These are phyloP conservation scores for Uropetala carovei DNA, from an alignment of 2,888 invertebrate species.

Conservation along the genomic window DNA sequence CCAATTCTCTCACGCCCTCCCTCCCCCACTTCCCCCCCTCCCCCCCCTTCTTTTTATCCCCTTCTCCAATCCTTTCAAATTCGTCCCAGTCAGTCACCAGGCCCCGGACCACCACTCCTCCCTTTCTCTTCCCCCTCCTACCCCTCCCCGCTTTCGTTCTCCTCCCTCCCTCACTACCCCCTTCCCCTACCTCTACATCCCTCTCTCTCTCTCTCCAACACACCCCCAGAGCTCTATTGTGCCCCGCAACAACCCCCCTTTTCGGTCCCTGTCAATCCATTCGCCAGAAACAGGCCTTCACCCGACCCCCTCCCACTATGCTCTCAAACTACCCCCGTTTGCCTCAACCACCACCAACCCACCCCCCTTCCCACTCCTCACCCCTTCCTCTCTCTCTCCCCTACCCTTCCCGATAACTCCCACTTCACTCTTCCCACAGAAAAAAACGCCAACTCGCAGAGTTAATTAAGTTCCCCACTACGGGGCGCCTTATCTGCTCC, in stretches of 20 bases:
- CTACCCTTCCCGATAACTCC: conserved; percentile 37
- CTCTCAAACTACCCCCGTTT: background rate
- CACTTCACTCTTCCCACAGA: conserved; percentile 33
- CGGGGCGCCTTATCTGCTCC: conserved; percentile 56
- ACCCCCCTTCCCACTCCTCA: background rate
- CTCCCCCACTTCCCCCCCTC: background rate
- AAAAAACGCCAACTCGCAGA: conserved; percentile 56
- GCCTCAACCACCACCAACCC: background rate
- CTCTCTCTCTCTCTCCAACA: background rate
- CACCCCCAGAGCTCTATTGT: conserved; percentile 9
- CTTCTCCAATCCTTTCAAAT: conserved; percentile 51
- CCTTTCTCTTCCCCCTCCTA: background rate
- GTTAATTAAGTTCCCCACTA: conserved; percentile 62
- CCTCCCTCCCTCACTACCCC: background rate
- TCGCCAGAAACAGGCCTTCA: conserved; percentile 57
- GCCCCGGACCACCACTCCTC: background rate
- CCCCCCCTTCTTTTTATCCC: background rate
- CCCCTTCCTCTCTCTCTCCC: background rate
- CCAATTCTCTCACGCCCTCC: conserved; percentile 34
- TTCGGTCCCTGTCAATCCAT: conserved; percentile 51
- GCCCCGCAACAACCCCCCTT: background rate
- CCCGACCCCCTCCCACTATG: background rate
- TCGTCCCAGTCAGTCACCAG: conserved; percentile 21
- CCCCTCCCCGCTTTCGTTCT: background rate
- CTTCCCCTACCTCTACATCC: background rate